Evolutionary conservation across 2,797 vertebrate genomes (phyloP).

Genomic region (Novumbra hubbsi): DNA sequence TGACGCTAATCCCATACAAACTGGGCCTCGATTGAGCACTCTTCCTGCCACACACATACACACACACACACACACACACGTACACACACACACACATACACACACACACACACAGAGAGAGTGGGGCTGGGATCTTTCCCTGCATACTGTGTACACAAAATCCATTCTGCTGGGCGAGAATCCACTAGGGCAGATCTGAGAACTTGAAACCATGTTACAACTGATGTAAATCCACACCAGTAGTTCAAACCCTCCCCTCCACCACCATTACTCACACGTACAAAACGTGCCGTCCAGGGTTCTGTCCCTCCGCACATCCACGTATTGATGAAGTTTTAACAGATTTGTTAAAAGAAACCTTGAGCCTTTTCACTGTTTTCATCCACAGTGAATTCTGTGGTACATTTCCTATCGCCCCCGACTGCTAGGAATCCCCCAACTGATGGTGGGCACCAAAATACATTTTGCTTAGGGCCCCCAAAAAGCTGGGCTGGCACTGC

Average conservation of each 20-base stretch:
- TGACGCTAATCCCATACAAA: not conserved
- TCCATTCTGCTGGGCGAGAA: not conserved
- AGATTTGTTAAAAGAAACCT: not conserved
- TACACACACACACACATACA: not conserved
- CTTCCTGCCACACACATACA: constrained; percentile 15
- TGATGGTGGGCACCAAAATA: no score
- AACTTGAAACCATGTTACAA: not conserved
- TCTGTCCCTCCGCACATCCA: not conserved
- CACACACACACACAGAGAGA: not conserved
- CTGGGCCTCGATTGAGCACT: not conserved
- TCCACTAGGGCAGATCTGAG: not conserved
- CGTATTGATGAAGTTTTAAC: not conserved
- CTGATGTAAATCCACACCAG: not conserved
- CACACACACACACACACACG: constrained; percentile 8
- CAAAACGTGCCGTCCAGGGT: no score
- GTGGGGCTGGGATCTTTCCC: no score
- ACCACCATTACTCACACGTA: no score
- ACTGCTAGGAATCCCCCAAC: not conserved
- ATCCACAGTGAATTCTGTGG: not conserved
- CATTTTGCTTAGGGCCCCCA: no score
- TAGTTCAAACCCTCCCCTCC: not conserved
- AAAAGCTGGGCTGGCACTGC: no score
- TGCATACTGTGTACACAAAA: no score
- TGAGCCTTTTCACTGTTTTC: not conserved
- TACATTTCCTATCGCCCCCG: not conserved